Percentiles rank a stretch among this genome's conserved stretches.
phyloP scores from a whole-genome alignment of 2,888 invertebrate species.

The Lysandra bellargus region DNA sequence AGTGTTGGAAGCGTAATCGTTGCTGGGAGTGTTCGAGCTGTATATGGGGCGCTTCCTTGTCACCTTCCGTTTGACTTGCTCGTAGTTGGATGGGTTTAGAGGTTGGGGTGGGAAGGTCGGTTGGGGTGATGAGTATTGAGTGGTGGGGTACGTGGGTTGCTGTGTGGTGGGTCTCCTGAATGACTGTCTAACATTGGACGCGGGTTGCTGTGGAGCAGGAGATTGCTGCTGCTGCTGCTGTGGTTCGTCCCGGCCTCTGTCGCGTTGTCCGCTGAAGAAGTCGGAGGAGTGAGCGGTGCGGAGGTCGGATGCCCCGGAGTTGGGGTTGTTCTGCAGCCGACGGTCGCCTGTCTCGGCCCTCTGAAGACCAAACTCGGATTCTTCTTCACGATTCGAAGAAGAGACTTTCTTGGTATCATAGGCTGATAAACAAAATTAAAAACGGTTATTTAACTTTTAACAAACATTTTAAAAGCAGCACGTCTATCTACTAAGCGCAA shows the following conservation, averaged over 20 bases:
- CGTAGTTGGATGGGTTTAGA: slow-evolving; percentile 54
- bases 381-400: slow-evolving; percentile 81
- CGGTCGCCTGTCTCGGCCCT: slow-evolving; percentile 84
- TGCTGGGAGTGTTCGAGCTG: slow-evolving; percentile 52
- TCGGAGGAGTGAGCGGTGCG: slow-evolving; percentile 87
- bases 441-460: neutral
- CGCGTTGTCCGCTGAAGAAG: slow-evolving; percentile 83
- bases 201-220: slow-evolving; percentile 38
- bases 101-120: slow-evolving; percentile 46
- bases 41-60: slow-evolving; percentile 68
- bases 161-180: slow-evolving; percentile 65
- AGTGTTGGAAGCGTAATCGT: slow-evolving; percentile 54
- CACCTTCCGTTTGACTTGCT: slow-evolving; percentile 63
- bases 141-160: slow-evolving; percentile 57
- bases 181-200: slow-evolving; percentile 51
- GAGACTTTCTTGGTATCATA: slow-evolving; percentile 84
- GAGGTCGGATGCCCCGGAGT: slow-evolving; percentile 80
- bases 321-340: slow-evolving; percentile 59
- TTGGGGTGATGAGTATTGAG: slow-evolving; percentile 50
- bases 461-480: neutral
- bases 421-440: slow-evolving; percentile 55
- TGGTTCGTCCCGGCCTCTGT: slow-evolving; percentile 70
- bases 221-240: slow-evolving; percentile 42
- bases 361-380: slow-evolving; percentile 86
- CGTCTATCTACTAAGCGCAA: slow-evolving; percentile 4